Base-by-base conservation (phyloP, 2,888 invertebrate species). In the Beris morrisii region DNA sequence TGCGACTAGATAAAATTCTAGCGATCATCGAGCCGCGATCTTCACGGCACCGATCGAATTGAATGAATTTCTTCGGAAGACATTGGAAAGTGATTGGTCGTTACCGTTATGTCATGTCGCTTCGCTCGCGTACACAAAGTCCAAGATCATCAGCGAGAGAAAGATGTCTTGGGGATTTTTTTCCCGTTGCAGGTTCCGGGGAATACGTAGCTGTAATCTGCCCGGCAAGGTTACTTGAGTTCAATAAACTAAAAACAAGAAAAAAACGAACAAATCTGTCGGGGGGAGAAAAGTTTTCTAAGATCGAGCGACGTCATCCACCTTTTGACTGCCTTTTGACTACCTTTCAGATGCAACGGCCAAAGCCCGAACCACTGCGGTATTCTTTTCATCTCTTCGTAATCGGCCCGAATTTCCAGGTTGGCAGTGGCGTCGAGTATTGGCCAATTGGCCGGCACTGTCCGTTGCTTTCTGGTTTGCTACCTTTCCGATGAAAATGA, bases 51-150 rank as follows among this genome's bases (percentile, higher is more conserved):
- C 46, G 45, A n/a, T 57, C 46, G 59, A 46, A 59, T 54, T 50
- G 65, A 55, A 55, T 55, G 31, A 53, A 44, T 22, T 46, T 57
- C 63, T 52, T 65, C 59, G 55, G 31, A 44, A 44, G 46, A 54
- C 55, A 68, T 65, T 68, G 66, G 68, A 68, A 68, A 68, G 68
- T 68, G 65, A 68, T 66, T 68, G 22, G 50, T 50, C 52, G 38
- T 12, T 50, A 22, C 61, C 61, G 61, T 61, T 61, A 61, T 32
- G 13, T 22, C 12, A 22, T 38, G 61, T 50, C 46, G 38, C 38
- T 22, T 13, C 50, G 38, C 50, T 28, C 38, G 48, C 30, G 61
- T 11, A 43, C n/a, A 15, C 12, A 31, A 50, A 50, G 52, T 61
- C 9, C 38, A 7, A 50, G 15, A 22, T 61, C 38, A 11, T 28